These are phyloP conservation scores for Laupala kohalensis DNA, from an alignment of 1,140 invertebrate genomes.

Conservation along the genomic window DNA sequence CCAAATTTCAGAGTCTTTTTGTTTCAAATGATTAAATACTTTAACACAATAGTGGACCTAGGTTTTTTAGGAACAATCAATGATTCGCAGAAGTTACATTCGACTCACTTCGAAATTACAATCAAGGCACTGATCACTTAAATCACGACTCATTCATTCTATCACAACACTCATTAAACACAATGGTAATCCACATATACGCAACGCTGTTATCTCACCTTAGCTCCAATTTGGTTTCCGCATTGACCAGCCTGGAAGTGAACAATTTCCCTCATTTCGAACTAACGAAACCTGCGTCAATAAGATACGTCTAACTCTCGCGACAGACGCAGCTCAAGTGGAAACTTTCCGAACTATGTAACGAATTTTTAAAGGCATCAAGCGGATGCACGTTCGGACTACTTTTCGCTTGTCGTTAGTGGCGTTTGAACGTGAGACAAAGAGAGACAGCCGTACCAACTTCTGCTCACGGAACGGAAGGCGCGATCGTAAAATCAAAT, in stretches of 20 bases:
- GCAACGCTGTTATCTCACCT: not conserved
- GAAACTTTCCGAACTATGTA: not conserved
- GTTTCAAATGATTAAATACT: too few species aligned
- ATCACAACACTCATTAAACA: not conserved
- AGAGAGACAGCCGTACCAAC: too few species aligned
- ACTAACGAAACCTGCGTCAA: not conserved
- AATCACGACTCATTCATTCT: not conserved
- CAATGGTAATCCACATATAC: not conserved
- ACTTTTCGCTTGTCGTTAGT: not conserved
- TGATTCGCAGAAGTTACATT: too few species aligned
- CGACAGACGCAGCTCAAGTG: not conserved
- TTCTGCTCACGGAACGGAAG: too few species aligned
- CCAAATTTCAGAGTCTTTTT: too few species aligned
- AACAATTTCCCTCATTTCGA: conserved; percentile 4
- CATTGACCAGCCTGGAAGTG: not conserved
- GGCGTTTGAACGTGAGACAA: too few species aligned
- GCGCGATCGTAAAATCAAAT: too few species aligned
- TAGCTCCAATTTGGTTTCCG: not conserved
- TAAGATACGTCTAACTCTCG: not conserved
- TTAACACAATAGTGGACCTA: too few species aligned
- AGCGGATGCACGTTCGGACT: not conserved
- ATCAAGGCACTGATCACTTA: too few species aligned
- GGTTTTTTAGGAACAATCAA: too few species aligned
- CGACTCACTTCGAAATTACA: too few species aligned
- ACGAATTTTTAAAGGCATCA: not conserved